Conservation (phyloP, 1,140 invertebrate genomes). For the Notospermus geniculatus region DNA sequence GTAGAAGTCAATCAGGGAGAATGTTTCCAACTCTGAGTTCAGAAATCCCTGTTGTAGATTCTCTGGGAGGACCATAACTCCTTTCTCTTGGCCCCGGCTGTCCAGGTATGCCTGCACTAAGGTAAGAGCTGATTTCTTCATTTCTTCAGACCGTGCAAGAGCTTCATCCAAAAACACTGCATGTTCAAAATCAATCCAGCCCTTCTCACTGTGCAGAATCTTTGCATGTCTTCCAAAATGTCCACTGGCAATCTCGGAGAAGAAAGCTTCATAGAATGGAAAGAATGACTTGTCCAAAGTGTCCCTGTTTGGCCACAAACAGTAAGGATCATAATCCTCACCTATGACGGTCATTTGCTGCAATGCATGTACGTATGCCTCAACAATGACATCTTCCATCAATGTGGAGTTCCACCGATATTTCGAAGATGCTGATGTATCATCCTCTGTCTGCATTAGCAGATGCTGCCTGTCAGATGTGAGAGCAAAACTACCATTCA, state of each 20-base stretch:
- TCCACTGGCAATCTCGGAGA: background rate
- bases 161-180: background rate
- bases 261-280: background rate
- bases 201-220: background rate
- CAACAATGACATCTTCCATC: conserved; percentile 17
- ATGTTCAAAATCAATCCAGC: background rate
- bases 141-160: background rate
- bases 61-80: no score
- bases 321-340: background rate
- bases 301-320: conserved; percentile 6
- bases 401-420: conserved; percentile 25
- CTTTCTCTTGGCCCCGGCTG: background rate
- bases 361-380: conserved; percentile 11
- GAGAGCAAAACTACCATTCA: conserved; percentile 38
- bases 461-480: conserved; percentile 29
- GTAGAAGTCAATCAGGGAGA: no score
- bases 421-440: conserved; percentile 13
- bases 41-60: no score
- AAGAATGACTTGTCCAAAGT: background rate
- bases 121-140: background rate
- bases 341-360: background rate
- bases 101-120: background rate
- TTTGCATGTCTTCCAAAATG: background rate
- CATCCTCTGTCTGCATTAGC: conserved; percentile 21
- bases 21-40: no score